Conservation (phyloP, 1,140 invertebrate genomes). For the Camponotus vicinus region DNA sequence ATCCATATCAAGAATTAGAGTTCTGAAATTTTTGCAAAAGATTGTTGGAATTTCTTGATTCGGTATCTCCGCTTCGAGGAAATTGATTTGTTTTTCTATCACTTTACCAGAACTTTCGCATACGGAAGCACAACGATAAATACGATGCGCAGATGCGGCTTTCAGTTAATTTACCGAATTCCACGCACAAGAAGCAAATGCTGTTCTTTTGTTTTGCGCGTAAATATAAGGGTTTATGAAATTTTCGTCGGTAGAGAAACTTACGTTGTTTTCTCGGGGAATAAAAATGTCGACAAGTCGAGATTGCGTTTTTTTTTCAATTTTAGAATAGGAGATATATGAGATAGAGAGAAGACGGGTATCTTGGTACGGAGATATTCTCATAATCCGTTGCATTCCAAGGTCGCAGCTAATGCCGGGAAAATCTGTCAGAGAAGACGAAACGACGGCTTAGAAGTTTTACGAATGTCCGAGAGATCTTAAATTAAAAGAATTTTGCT, state of each 20-base stretch:
- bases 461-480: slow-evolving; percentile 28
- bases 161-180: slow-evolving; percentile 54
- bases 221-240: slow-evolving; percentile 57
- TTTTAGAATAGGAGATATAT: not conserved
- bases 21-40: not conserved
- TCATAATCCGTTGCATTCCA: slow-evolving; percentile 55
- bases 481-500: slow-evolving; percentile 49
- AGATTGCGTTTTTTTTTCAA: slow-evolving; percentile 55
- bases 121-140: not conserved
- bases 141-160: not conserved
- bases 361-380: slow-evolving; percentile 29
- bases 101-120: not conserved
- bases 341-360: not conserved
- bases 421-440: slow-evolving; percentile 39
- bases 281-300: slow-evolving; percentile 45
- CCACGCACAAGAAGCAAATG: slow-evolving; percentile 16
- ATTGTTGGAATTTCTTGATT: not conserved
- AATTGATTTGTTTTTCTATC: not conserved
- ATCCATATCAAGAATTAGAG: not conserved
- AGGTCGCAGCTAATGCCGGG: slow-evolving; percentile 43
- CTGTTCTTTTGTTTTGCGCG: slow-evolving; percentile 39
- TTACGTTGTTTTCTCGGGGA: slow-evolving; percentile 22
- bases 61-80: not conserved
- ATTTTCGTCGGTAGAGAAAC: slow-evolving; percentile 40
- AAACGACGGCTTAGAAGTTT: slow-evolving; percentile 53